These are phyloP conservation scores for Meiosimyza platycephala DNA, from an alignment of 2,888 invertebrate genomes.

Conservation along the genomic window DNA sequence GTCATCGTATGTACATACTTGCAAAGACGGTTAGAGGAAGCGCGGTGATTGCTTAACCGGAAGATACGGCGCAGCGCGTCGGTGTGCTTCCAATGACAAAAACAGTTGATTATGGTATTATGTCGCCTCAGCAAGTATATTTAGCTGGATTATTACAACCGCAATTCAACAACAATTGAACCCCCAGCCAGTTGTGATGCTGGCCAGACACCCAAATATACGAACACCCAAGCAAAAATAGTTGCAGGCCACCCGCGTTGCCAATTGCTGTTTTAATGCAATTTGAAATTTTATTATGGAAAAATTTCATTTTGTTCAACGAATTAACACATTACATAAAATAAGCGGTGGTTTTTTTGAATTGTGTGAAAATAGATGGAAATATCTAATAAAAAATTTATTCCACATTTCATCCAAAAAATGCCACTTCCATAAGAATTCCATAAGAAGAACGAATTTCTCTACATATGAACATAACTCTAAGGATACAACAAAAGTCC, in stretches of 20 bases:
- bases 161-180: neutral
- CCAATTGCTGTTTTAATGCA: constrained; percentile 27
- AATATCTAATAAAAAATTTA: too few species aligned
- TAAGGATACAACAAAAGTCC: too few species aligned
- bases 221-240: neutral
- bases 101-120: constrained; percentile 52
- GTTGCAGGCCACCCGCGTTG: constrained; percentile 14
- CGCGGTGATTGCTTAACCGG: constrained; percentile 18
- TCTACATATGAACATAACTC: too few species aligned
- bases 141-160: constrained; percentile 20
- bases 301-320: constrained; percentile 16
- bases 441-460: too few species aligned
- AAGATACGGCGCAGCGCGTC: constrained; percentile 16
- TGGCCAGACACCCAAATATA: neutral
- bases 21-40: neutral
- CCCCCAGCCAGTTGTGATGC: neutral
- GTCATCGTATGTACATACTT: neutral
- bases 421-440: too few species aligned
- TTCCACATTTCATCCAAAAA: too few species aligned
- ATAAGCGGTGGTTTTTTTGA: too few species aligned
- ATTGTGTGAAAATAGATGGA: too few species aligned
- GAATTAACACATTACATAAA: too few species aligned
- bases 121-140: constrained; percentile 51
- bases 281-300: constrained; percentile 19
- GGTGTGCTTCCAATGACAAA: constrained; percentile 44